A percentile compares a stretch with the other conserved stretches of the same genome.
Evolutionary conservation across 2,888 invertebrate genomes (phyloP).

Genomic region (Sycophila texana): DNA sequence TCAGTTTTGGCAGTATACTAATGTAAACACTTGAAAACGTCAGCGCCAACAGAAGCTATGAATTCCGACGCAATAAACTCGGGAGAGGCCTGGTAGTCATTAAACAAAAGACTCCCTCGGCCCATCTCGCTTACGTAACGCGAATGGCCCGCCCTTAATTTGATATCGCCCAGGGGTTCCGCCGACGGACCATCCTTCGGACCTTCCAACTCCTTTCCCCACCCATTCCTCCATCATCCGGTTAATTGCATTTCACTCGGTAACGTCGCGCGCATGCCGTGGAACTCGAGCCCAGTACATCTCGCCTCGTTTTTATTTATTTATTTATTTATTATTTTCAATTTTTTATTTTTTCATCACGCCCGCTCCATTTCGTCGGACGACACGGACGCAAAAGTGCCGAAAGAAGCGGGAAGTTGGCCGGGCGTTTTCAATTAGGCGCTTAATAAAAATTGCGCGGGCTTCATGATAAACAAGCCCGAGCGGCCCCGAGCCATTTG

Average conservation of each 20-base stretch:
- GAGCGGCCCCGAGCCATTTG: slow-evolving; percentile 24
- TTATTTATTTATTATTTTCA: not conserved
- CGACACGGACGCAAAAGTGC: not conserved
- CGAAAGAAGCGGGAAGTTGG: not conserved
- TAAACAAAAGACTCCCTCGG: slow-evolving; percentile 25
- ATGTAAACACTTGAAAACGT: too few relatives aligned
- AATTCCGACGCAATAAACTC: not conserved
- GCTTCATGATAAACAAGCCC: slow-evolving; percentile 25
- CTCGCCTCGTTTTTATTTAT: not conserved
- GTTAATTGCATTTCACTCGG: slow-evolving; percentile 34
- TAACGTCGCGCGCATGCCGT: slow-evolving; percentile 14
- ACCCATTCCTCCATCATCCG: not conserved
- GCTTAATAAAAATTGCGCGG: slow-evolving; percentile 40
- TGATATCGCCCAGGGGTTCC: slow-evolving; percentile 6
- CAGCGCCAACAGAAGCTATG: too few relatives aligned
- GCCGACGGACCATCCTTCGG: not conserved
- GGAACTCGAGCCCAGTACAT: not conserved
- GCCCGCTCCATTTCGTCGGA: too few relatives aligned
- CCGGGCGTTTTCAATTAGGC: slow-evolving; percentile 38
- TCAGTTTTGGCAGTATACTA: too few relatives aligned
- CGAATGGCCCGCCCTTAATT: slow-evolving; percentile 27
- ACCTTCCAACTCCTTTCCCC: not conserved
- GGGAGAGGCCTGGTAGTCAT: not conserved
- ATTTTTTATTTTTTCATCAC: not conserved
- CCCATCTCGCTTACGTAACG: not conserved